phyloP scores from a whole-genome alignment of 2,113 vertebrate species.

The Malurus cyaneus region DNA sequence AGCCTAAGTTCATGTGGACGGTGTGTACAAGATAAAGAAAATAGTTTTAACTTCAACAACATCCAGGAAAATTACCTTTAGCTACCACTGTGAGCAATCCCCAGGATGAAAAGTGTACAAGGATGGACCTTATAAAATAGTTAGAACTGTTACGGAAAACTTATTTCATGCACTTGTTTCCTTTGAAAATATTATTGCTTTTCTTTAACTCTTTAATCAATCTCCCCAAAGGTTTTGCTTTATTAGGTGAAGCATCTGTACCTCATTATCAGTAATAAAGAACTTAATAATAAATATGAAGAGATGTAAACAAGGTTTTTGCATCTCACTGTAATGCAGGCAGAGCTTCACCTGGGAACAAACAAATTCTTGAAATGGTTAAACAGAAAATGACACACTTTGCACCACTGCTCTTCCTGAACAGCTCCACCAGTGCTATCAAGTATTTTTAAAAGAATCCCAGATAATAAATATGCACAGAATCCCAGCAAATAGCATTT shows the following conservation, averaged over 20 bases:
- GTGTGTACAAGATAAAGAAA: background rate
- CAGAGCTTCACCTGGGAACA: background rate
- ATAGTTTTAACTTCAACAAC: background rate
- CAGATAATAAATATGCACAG: background rate
- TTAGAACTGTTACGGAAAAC: background rate
- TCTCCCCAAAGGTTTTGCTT: background rate
- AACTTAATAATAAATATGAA: background rate
- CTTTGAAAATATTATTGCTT: background rate
- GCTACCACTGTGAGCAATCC: background rate
- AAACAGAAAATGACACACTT: background rate
- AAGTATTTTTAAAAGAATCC: background rate
- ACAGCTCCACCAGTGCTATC: background rate
- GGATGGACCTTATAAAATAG: background rate
- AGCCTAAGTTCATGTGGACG: background rate
- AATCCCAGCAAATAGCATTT: background rate
- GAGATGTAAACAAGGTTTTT: background rate
- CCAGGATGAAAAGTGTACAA: background rate
- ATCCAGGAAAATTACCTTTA: background rate
- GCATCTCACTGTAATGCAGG: background rate
- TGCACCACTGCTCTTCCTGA: background rate
- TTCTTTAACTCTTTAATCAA: background rate
- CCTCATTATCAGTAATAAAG: background rate
- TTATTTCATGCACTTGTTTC: background rate
- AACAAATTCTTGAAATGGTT: background rate
- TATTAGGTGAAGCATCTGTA: background rate